Evolutionary conservation across 2,797 vertebrate species (phyloP), one percentile per base, ranked within the genome.

Genomic region (Rhincodon typus): DNA sequence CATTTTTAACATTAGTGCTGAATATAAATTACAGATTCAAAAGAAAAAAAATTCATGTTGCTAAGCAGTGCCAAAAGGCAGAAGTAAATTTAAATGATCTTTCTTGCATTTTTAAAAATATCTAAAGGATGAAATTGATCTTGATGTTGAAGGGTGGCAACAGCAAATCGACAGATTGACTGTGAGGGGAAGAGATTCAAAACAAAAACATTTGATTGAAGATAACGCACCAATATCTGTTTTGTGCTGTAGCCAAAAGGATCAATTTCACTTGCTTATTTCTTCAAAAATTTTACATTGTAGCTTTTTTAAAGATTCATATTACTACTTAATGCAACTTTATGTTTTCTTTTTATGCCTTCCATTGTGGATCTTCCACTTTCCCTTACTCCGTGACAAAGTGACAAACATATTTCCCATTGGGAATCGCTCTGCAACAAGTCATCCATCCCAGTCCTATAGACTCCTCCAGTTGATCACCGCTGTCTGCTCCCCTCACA

Each of bases 81-180:
- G 90, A 93, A 93, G n/a, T 93, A 93, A 93, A 93, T 67, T n/a
- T 93, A 42, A 67, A 93, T 21, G 62, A 69, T 93, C 62, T 38
- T 69, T 93, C 90, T 46, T 42, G 66, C 42, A 12, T 23, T 69
- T n/a, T 69, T 93, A 67, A 67, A 69, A 67, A 62, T n/a, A 69
- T 3, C 90, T 25, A 27, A 66, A 93, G 21, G 90, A 3, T 93
- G 90, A 69, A 93, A 25, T 69, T 93, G 62, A 25, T 23, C 67
- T 93, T 93, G 42, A 62, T 13, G 7, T 62, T 62, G 57, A 10
- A 62, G 57, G 90, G 8, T 42, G 62, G 90, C n/a, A 69, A 69
- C 42, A 69, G 21, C 3, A n/a, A 25, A 67, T 93, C 38, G n/a
- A 19, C n/a, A 23, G 8, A 3, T 62, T 42, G 66, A 27, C 13